phyloP scores from a whole-genome alignment of 2,797 vertebrate genomes.

The Neosilurus mollespiculum region DNA sequence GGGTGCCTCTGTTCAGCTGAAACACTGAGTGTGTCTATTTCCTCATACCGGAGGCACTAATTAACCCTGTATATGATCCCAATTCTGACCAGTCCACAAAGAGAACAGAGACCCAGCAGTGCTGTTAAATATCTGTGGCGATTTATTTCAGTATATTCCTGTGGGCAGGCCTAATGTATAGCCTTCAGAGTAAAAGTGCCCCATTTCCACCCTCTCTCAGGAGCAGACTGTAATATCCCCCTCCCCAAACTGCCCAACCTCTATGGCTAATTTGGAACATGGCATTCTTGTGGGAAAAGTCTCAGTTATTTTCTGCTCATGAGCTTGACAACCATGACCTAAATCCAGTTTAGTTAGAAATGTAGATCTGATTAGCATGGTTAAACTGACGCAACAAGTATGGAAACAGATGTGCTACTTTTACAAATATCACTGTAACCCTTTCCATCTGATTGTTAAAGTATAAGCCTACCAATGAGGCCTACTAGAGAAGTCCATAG shows the following conservation, averaged over 20 bases:
- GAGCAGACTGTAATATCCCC: conserved; percentile 66
- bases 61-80: conserved; percentile 58
- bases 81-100: conserved; percentile 57
- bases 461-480: background rate
- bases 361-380: conserved; percentile 46
- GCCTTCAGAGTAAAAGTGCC: conserved; percentile 64
- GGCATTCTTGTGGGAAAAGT: conserved; percentile 64
- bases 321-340: conserved; percentile 63
- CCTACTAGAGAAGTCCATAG: background rate
- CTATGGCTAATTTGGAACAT: conserved; percentile 71
- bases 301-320: conserved; percentile 50
- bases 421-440: background rate
- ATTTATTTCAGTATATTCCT: conserved; percentile 64
- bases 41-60: conserved; percentile 41
- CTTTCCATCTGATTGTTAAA: conserved; percentile 1
- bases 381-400: background rate
- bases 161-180: conserved; percentile 52
- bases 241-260: conserved; percentile 63
- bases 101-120: conserved; percentile 51
- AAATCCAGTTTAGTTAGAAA: conserved; percentile 61
- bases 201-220: conserved; percentile 71
- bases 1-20: conserved; percentile 11
- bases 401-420: conserved; percentile 30
- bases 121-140: conserved; percentile 59
- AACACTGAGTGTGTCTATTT: conserved; percentile 46